Percentiles rank a stretch among this genome's conserved stretches.
Evolutionary conservation across 2,888 invertebrate species (phyloP).

Genomic region (Glyphotaelius pellucidus): DNA sequence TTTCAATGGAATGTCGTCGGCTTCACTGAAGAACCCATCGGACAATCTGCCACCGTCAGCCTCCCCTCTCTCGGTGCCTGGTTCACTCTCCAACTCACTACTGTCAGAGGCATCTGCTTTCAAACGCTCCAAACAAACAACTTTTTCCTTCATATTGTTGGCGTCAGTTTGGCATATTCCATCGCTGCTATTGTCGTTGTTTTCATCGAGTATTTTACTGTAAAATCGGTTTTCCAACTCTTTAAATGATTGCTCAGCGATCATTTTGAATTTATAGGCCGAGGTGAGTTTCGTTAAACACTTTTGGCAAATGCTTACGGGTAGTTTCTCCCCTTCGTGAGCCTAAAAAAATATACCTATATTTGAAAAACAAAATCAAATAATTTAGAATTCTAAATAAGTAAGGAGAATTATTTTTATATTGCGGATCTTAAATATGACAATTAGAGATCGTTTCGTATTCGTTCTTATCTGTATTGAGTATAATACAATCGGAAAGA

Average conservation of each 20-base stretch:
- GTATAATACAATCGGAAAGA: background rate
- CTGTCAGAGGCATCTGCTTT: background rate
- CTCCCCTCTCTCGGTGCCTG: background rate
- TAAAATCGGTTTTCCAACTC: background rate
- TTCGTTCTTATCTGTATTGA: background rate
- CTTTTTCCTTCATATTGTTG: background rate
- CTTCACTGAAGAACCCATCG: constrained; percentile 21
- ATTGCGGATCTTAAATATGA: background rate
- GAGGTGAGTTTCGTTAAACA: constrained; percentile 41
- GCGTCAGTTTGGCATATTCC: background rate
- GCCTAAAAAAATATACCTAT: constrained; percentile 3
- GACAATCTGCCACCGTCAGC: background rate
- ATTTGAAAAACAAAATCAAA: background rate
- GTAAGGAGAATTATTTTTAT: background rate
- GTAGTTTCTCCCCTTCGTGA: constrained; percentile 18
- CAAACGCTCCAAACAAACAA: background rate
- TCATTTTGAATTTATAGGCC: constrained; percentile 33
- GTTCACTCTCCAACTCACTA: background rate
- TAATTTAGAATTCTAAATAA: background rate
- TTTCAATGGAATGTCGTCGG: constrained; percentile 23
- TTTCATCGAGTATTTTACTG: background rate
- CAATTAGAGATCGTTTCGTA: background rate
- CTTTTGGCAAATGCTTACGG: constrained; percentile 28
- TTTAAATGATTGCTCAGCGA: constrained; percentile 42
- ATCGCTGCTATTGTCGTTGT: background rate